Conservation (phyloP, 2,888 invertebrate genomes). For the Campaea margaritaria region DNA sequence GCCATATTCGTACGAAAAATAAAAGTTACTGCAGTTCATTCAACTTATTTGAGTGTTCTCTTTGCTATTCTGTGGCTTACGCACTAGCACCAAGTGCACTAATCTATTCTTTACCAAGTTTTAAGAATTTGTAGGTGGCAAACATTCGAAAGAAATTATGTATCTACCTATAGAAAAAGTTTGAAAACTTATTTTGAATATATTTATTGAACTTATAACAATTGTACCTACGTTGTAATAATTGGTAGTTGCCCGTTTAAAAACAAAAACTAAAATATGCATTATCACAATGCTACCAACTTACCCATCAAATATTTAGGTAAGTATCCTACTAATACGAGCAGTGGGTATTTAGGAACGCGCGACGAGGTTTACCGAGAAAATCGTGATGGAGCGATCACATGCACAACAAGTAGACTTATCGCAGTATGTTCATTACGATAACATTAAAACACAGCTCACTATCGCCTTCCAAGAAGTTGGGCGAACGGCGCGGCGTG, state of each 20-base stretch:
- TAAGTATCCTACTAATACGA: neutral
- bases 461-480: conserved; percentile 80
- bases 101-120: neutral
- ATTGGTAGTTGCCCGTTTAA: too few relatives aligned
- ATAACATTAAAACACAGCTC: conserved; percentile 81
- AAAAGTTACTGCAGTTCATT: conserved; percentile 63
- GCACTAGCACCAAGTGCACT: neutral
- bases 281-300: too few relatives aligned
- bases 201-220: too few relatives aligned
- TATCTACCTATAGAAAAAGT: too few relatives aligned
- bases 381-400: conserved; percentile 64
- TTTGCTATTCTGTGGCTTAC: conserved; percentile 8
- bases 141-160: too few relatives aligned
- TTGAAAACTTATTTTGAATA: too few relatives aligned
- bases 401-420: conserved; percentile 74
- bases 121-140: neutral
- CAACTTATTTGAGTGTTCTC: conserved; percentile 53
- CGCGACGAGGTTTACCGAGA: conserved; percentile 66
- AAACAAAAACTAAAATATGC: too few relatives aligned
- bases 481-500: conserved; percentile 48
- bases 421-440: conserved; percentile 75
- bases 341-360: conserved; percentile 39
- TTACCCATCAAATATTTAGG: too few relatives aligned
- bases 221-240: too few relatives aligned
- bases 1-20: conserved; percentile 65